Base-by-base conservation (phyloP, 1,140 invertebrate species). In the Papilio xuthus region DNA sequence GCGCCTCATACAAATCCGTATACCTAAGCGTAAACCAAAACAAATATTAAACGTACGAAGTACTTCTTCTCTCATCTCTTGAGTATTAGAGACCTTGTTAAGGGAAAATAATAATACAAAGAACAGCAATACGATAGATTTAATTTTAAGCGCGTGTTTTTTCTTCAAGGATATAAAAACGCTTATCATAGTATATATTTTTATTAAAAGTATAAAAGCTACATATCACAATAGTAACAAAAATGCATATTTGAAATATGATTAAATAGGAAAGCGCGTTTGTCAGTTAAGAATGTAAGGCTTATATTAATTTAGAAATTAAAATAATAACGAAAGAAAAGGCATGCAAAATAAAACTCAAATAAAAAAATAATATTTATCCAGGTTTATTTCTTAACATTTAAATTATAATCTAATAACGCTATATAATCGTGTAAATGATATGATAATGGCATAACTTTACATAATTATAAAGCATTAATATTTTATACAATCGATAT, bases 381-480 rank as follows among this genome's bases (percentile, higher is more conserved):
- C 91, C 90, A 92, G 88, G 88, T 93, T 93, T 92, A 93, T 92
- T 93, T 86, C 92, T 93, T 92, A 93, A 92, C 86, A 90, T 86
- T 90, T 90, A 93, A 84, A 91, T 91, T 92, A 92, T 81, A 89
- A 89, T 89, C 89, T 92, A 92, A 26, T 60, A 76, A 76, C 56
- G 56, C 53, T 63, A 2, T 13, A 63, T 60, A 76, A 42, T 63
- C 15, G 56, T 60, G 53, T 76, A 76, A 76, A 60, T 26, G 53
- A 20, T 50, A 50, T 28, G 71, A 23, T 53, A 32, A n/a, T 28
- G 26, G 15, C 44, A 53, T 92, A 92, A 86, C 90, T 85, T 90
- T 89, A 92, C 84, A 90, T 91, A 90, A 92, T 80, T 89, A 89
- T 89, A 88, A 90, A 92, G 82, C 83, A 86, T 90, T 90, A 90